Conservation (phyloP, 2,113 vertebrate species). For the Hippoglossus stenolepis region DNA sequence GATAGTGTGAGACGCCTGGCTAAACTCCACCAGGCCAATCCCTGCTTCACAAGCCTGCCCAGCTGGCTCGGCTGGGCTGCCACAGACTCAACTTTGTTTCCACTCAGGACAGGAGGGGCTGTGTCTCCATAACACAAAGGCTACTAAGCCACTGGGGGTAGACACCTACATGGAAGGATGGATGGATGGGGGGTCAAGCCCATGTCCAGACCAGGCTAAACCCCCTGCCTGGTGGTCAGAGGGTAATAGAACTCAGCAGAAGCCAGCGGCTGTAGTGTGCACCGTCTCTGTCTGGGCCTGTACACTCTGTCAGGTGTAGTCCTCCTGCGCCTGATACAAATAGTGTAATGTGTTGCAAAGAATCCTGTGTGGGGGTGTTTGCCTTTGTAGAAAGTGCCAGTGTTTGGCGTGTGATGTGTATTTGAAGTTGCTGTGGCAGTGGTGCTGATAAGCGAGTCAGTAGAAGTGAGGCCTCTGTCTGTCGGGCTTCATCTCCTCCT, state of each 20-base stretch:
- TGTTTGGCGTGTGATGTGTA: constrained; percentile 59
- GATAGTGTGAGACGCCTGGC: constrained; percentile 76
- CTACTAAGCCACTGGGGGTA: constrained; percentile 28
- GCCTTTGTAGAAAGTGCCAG: constrained; percentile 48
- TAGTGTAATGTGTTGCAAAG: constrained; percentile 33
- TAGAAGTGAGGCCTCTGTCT: constrained; percentile 66
- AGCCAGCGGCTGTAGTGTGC: background rate
- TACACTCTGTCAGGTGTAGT: constrained; percentile 48
- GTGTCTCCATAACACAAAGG: constrained; percentile 48
- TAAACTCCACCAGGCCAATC: constrained; percentile 65
- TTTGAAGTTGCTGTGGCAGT: constrained; percentile 63
- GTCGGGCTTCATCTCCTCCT: constrained; percentile 64
- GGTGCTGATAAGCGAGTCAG: constrained; percentile 57
- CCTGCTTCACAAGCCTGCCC: constrained; percentile 43
- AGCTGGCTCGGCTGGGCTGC: constrained; percentile 48
- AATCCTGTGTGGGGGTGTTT: constrained; percentile 29
- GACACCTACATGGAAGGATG: constrained; percentile 38
- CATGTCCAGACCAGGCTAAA: constrained; percentile 24
- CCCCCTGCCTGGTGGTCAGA: constrained; percentile 26
- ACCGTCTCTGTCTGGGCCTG: constrained; percentile 16
- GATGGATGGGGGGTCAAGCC: constrained; percentile 16
- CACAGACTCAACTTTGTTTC: constrained; percentile 52
- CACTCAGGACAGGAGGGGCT: constrained; percentile 53
- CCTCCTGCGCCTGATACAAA: constrained; percentile 49
- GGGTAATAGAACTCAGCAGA: constrained; percentile 18